Evolutionary conservation across 2,113 vertebrate species (phyloP), one percentile per base, ranked within the genome.

Genomic region (Triplophysa siluroides): DNA sequence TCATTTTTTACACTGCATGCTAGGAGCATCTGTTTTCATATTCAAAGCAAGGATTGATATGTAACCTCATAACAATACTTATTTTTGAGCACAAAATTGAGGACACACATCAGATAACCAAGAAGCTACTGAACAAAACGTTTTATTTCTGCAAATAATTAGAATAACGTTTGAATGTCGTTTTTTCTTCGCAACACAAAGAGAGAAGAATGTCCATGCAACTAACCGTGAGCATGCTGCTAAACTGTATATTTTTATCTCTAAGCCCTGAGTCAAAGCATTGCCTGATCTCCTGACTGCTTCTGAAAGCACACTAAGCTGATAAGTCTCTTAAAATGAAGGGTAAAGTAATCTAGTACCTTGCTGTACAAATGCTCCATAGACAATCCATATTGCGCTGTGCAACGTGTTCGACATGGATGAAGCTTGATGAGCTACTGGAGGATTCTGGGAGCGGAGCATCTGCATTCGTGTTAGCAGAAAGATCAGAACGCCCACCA

Each of bases 361-460:
- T 96, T 99, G 98, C 84, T 98, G 96, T 0, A 98, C 95, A 1
- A 99, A 98, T 2, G 98, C 96, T 0, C 98, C 98, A 0, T 99
- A 99, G 18, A 99, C 96, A 0, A 98, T 93, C 98, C 98, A 99
- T 85, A 99, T 96, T 88, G 98, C 97, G 6, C 95, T 98, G 89
- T 98, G 94, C 66, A 99, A 90, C 0, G 95, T 94, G 82, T 94
- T 95, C 0, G 95, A 92, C 0, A 92, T 89, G 0, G 93, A 90
- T 0, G 92, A 76, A 10, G 81, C 69, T 78, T 89, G 90, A n/a
- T 90, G 91, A 0, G 88, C 69, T 0, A 60, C 79, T 1, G 94
- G 78, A 0, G 92, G 72, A 0, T 83, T 90, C 88, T 95, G 97
- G 0, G 92, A 86, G 73, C 94, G 90, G 66, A 96, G 92, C 0